A percentile compares a stretch with the other conserved stretches of the same genome.
Conservation (phyloP, 2,113 vertebrate species). For the Alosa alosa region DNA sequence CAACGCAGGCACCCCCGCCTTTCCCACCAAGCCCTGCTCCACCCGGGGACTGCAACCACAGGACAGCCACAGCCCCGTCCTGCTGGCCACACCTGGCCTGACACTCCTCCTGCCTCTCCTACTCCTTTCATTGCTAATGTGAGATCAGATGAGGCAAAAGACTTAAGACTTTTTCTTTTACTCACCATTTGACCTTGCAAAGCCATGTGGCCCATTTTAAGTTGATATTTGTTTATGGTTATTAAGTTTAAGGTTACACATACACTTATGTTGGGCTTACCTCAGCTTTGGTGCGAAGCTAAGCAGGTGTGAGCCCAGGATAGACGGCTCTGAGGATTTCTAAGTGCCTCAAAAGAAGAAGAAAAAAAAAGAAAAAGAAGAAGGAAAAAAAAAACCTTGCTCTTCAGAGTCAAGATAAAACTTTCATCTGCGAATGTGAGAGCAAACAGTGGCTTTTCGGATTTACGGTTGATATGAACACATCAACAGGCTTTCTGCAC, state of each 20-base stretch:
- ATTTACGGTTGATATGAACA: background rate
- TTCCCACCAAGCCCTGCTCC: background rate
- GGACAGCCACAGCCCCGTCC: background rate
- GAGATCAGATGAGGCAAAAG: background rate
- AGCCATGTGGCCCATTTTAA: conserved; percentile 8
- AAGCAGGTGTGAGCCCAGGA: background rate
- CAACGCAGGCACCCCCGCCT: background rate
- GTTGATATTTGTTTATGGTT: background rate
- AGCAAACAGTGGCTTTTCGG: background rate
- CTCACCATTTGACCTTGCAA: conserved; percentile 16
- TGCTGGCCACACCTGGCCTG: background rate
- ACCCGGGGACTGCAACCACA: background rate
- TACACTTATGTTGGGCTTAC: background rate
- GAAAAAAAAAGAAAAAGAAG: background rate
- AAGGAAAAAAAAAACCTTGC: background rate
- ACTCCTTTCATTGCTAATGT: background rate
- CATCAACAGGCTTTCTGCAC: background rate
- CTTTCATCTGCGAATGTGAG: background rate
- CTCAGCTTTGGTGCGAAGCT: background rate
- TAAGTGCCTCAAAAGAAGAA: background rate
- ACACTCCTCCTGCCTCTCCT: background rate
- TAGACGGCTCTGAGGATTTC: background rate
- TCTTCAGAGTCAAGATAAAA: background rate
- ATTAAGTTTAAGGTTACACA: background rate
- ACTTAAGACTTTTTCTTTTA: background rate